Conservation (phyloP, 2,797 vertebrate genomes). For the Myoxocephalus aenaeus region DNA sequence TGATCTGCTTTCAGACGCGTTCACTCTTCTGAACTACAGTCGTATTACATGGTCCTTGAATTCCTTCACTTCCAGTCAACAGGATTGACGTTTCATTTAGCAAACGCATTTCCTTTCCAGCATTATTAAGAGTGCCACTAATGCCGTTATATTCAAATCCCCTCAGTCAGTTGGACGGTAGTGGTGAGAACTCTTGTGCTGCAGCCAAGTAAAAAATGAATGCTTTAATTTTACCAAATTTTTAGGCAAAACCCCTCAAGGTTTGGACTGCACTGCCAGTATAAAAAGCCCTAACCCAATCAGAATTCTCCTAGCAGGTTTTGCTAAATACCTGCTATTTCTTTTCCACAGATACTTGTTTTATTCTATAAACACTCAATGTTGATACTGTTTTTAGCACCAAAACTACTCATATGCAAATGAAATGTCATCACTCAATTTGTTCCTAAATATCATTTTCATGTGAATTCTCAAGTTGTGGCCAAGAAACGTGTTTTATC, state of each 20-base stretch:
- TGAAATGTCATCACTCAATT: neutral
- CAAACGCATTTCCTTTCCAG: neutral
- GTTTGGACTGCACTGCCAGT: neutral
- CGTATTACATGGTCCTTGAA: neutral
- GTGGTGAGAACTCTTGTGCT: neutral
- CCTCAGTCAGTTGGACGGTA: neutral
- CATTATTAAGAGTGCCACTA: neutral
- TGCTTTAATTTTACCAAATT: neutral
- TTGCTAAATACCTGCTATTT: neutral
- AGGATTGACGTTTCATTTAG: neutral
- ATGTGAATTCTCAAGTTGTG: neutral
- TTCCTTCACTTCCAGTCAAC: neutral
- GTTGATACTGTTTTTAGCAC: too few species aligned
- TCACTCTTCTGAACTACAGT: neutral
- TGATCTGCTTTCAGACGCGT: neutral
- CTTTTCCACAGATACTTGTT: neutral
- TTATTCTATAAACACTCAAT: neutral
- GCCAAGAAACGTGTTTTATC: neutral
- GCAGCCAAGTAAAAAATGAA: neutral
- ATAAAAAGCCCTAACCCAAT: too few species aligned
- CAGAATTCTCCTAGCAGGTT: neutral
- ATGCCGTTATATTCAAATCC: neutral
- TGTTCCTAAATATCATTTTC: neutral
- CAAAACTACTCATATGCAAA: too few species aligned
- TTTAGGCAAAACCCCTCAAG: neutral